Percentiles rank a stretch among this genome's conserved stretches.
These are phyloP conservation scores for Ornithoptera alexandrae DNA, from an alignment of 2,888 invertebrate genomes.

Conservation along the genomic window DNA sequence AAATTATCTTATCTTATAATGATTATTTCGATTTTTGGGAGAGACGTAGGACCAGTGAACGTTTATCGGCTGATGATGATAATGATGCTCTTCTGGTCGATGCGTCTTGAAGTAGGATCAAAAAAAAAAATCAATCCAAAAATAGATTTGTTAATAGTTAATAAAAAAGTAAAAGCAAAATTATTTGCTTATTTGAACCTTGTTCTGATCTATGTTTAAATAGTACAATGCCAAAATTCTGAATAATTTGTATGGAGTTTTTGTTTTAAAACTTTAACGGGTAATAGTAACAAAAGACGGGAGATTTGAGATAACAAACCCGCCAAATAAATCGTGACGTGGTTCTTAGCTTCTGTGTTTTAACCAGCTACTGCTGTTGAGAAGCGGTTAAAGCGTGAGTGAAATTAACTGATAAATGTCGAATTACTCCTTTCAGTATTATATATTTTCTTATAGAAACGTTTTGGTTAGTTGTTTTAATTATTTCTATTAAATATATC, in stretches of 20 bases:
- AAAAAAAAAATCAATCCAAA: too few relatives aligned
- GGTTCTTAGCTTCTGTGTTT: slow-evolving; percentile 26
- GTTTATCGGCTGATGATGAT: too few relatives aligned
- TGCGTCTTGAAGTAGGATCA: too few relatives aligned
- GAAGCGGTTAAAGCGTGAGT: slow-evolving; percentile 19
- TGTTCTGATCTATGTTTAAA: too few relatives aligned
- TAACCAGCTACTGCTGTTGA: slow-evolving; percentile 21
- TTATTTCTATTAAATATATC: background rate
- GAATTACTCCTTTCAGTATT: background rate
- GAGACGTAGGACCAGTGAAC: too few relatives aligned
- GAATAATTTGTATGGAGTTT: too few relatives aligned
- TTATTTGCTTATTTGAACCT: too few relatives aligned
- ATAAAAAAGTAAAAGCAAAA: too few relatives aligned
- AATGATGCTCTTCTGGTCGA: too few relatives aligned
- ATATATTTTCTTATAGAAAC: background rate
- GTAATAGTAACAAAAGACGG: slow-evolving; percentile 13
- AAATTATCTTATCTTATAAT: too few relatives aligned
- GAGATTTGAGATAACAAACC: slow-evolving; percentile 18
- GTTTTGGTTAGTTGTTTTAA: background rate
- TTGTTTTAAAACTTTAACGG: background rate
- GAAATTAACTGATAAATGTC: slow-evolving; percentile 21
- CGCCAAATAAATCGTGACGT: slow-evolving; percentile 28
- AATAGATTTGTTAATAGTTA: too few relatives aligned
- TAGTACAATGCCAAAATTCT: background rate
- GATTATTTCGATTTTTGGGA: too few relatives aligned